phyloP scores from a whole-genome alignment of 1,140 invertebrate species.

The Caerostris darwini region DNA sequence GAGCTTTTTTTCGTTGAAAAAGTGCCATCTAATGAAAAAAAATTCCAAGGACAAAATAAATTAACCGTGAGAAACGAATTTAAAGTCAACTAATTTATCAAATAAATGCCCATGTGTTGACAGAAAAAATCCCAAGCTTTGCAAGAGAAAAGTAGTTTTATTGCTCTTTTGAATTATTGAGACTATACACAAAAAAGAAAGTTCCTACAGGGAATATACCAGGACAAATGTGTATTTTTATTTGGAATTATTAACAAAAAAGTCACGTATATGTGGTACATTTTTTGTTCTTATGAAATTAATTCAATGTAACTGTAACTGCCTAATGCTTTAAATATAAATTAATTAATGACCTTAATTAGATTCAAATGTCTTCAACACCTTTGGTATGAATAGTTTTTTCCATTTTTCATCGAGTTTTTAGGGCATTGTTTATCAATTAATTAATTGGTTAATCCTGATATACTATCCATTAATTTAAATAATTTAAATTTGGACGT shows the following conservation, averaged over 20 bases:
- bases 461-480: neutral
- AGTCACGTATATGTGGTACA: neutral
- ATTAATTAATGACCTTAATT: conserved; percentile 1
- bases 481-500: neutral
- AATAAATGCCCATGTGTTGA: conserved; percentile 43
- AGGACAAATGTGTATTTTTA: conserved; percentile 25
- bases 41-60: conserved; percentile 32
- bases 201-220: neutral
- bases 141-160: neutral
- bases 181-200: conserved; percentile 4
- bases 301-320: neutral
- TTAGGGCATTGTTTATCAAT: neutral
- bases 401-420: neutral
- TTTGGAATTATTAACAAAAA: neutral
- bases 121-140: conserved; percentile 33
- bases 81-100: conserved; percentile 56
- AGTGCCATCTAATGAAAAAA: neutral
- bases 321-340: conserved; percentile 1
- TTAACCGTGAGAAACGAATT: conserved; percentile 46
- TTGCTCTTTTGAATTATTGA: conserved; percentile 39
- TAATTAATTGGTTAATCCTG: neutral
- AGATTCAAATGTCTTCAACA: neutral
- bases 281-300: neutral
- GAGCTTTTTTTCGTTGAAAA: neutral
- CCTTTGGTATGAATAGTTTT: neutral